Conservation (phyloP, 2,113 vertebrate genomes). For the Xyrauchen texanus region DNA sequence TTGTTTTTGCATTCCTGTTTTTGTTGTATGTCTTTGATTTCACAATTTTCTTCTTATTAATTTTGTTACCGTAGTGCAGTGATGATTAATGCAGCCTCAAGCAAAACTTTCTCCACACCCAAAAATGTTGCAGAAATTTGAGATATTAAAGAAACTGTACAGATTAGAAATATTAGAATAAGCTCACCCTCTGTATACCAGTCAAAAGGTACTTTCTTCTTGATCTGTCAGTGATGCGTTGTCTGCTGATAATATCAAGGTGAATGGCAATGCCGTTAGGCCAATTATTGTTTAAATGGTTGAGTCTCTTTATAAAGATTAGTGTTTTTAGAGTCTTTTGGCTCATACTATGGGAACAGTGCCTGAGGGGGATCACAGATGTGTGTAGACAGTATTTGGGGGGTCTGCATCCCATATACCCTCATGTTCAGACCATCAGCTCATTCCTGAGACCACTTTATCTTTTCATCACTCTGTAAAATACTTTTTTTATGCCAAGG, state of each 20-base stretch:
- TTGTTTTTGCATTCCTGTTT: constrained; percentile 1
- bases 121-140: neutral
- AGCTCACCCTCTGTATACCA: neutral
- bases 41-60: neutral
- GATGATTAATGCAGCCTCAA: constrained; percentile 8
- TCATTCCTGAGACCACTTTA: constrained; percentile 74
- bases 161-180: neutral
- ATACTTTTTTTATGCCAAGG: constrained; percentile 55
- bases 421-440: constrained; percentile 68
- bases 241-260: neutral
- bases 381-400: constrained; percentile 44
- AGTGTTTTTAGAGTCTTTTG: constrained; percentile 61
- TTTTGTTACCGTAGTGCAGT: neutral
- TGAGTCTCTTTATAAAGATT: constrained; percentile 54
- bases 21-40: constrained; percentile 20
- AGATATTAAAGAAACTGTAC: neutral
- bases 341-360: constrained; percentile 74
- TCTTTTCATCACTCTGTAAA: constrained; percentile 69
- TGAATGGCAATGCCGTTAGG: neutral
- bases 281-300: constrained; percentile 38
- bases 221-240: too few species aligned
- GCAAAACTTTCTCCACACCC: neutral
- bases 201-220: neutral
- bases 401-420: constrained; percentile 46
- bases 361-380: constrained; percentile 74